Evolutionary conservation across 2,113 vertebrate genomes (phyloP).

Genomic region (Illadopsis cleaveri): DNA sequence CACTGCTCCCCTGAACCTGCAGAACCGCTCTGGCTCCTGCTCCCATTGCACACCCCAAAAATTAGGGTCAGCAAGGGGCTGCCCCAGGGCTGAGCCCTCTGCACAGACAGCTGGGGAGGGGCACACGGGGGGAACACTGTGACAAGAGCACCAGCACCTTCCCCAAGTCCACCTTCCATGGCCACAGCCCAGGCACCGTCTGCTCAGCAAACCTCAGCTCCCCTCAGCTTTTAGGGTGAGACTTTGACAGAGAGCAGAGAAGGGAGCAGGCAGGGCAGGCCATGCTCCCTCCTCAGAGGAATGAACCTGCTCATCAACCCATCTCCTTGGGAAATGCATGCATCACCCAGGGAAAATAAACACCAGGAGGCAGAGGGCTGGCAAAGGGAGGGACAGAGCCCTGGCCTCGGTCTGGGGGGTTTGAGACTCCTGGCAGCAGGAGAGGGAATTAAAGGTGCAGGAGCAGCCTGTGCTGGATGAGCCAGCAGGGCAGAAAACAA

Average conservation of each 20-base stretch:
- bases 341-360: not conserved
- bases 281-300: not conserved
- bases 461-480: not conserved
- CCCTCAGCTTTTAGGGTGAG: not conserved
- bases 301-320: not conserved
- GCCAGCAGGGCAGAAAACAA: not conserved
- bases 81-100: too few relatives aligned
- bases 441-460: not conserved
- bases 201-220: not conserved
- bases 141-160: not conserved
- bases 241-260: not conserved
- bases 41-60: too few relatives aligned
- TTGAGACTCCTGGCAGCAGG: not conserved
- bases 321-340: not conserved
- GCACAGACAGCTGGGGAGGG: too few relatives aligned
- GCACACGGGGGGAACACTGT: not conserved
- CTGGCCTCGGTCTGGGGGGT: not conserved
- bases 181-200: not conserved
- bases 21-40: too few relatives aligned
- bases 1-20: too few relatives aligned
- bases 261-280: not conserved
- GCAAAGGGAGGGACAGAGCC: not conserved
- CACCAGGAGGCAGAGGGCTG: not conserved
- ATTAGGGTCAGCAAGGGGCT: too few relatives aligned
- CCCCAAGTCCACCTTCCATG: fast-evolving